Base-by-base conservation (phyloP, 2,888 invertebrate species). In the Criorhina ranunculi region DNA sequence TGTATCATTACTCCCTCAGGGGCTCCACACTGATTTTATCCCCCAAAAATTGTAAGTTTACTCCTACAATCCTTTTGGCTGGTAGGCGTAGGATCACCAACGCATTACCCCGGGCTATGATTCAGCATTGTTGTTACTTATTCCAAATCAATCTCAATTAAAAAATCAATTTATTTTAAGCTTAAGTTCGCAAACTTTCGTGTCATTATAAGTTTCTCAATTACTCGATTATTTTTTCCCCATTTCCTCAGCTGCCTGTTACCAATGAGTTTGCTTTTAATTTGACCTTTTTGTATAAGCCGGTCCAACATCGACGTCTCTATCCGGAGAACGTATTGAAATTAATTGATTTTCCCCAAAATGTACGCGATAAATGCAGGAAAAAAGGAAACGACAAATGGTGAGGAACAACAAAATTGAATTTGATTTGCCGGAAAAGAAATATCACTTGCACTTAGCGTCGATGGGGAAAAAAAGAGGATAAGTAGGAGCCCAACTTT, bases 191-290 rank as follows among this genome's bases (percentile, higher is more conserved):
- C 37, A 70, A 70, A 78, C 70, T 78, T 78, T 40, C 69, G 12
- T 62, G 70, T 78, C 78, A 70, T 78, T 78, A 78, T 62, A 78
- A 70, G 78, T 78, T 78, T 78, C 44, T 62, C 78, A 60, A 78
- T 78, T 78, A 78, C 55, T 76, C 51, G 67, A 67, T 76, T 76
- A 49, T 76, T 76, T 66, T 76, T 42, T 15, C 17, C 49, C n/a
- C 8, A 44, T 37, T 35, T 19, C 5, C 19, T n/a, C 9, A 24
- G 19, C 69, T 29, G 3, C 8, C 8, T 35, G 31, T 0, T 11
- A n/a, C 29, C 46, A 62, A 46, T 62, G 57, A 59, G 37, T 49
- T 70, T 49, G 59, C 37, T 24, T 70, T 59, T 49, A 40, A 59
- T 37, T 70, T 70, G 70, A 70, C 59, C 70, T 49, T 57, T 49